Evolutionary conservation across 2,888 invertebrate genomes (phyloP).

Genomic region (Branchellion lobata): DNA sequence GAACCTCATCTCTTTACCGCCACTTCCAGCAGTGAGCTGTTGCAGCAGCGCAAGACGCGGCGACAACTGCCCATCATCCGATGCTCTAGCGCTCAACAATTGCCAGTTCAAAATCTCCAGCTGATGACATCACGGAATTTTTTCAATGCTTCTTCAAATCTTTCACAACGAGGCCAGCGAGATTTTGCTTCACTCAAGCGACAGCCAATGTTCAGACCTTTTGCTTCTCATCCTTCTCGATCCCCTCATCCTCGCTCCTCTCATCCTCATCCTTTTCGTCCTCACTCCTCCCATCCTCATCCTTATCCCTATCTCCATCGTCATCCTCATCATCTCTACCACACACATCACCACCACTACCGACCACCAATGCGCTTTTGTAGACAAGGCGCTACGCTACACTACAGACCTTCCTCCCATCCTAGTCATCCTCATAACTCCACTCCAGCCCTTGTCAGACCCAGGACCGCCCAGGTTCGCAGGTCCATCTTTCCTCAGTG

Average conservation of each 20-base stretch:
- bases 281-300: too few relatives aligned
- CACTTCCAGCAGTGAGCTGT: slow-evolving; percentile 35
- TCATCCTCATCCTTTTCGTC: too few relatives aligned
- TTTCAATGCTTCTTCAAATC: background rate
- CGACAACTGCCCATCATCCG: slow-evolving; percentile 27
- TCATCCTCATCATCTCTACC: too few relatives aligned
- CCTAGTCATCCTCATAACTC: background rate
- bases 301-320: too few relatives aligned
- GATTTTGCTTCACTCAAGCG: background rate
- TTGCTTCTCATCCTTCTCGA: too few relatives aligned
- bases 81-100: slow-evolving; percentile 35
- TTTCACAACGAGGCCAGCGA: background rate
- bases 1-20: slow-evolving; percentile 16
- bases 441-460: background rate
- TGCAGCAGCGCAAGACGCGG: slow-evolving; percentile 15
- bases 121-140: background rate
- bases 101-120: background rate
- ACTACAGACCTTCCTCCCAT: background rate
- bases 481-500: slow-evolving; percentile 30
- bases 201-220: background rate
- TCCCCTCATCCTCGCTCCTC: too few relatives aligned
- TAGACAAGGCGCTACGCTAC: too few relatives aligned
- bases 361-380: background rate
- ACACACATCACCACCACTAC: too few relatives aligned
- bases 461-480: background rate